phyloP scores from a whole-genome alignment of 2,888 invertebrate species.

The Stomorhina lunata region DNA sequence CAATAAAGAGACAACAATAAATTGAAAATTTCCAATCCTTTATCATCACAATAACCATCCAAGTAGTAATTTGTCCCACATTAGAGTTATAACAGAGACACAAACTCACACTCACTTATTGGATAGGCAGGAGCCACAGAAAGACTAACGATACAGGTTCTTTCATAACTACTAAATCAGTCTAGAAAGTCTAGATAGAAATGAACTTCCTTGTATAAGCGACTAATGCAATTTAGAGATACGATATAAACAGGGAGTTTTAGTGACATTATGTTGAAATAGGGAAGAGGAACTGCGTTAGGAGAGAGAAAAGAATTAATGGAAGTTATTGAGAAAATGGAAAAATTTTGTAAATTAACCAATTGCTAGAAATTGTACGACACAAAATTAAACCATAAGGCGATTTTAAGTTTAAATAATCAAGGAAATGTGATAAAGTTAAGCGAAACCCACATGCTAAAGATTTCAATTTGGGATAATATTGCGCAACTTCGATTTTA shows the following conservation, averaged over 20 bases:
- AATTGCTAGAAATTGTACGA: slow-evolving; percentile 30
- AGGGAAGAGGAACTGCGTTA: slow-evolving; percentile 17
- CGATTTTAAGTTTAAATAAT: background rate
- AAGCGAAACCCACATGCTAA: slow-evolving; percentile 15
- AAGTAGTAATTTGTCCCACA: slow-evolving; percentile 65
- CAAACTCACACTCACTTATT: background rate
- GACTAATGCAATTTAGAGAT: slow-evolving; percentile 15
- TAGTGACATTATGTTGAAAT: background rate
- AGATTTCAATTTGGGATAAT: background rate
- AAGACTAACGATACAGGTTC: background rate
- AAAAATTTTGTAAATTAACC: slow-evolving; percentile 46
- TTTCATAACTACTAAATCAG: slow-evolving; percentile 49
- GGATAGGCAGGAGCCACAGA: too few relatives aligned
- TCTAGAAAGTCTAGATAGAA: slow-evolving; percentile 25
- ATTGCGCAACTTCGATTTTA: too few relatives aligned
- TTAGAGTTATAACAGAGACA: slow-evolving; percentile 25
- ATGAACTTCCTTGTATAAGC: slow-evolving; percentile 36
- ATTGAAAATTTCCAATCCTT: slow-evolving; percentile 65
- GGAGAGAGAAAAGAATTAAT: background rate
- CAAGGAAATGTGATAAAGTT: slow-evolving; percentile 1
- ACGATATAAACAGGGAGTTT: background rate
- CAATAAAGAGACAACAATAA: slow-evolving; percentile 64
- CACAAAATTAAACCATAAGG: slow-evolving; percentile 36
- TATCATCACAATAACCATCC: slow-evolving; percentile 63
- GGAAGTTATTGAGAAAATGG: slow-evolving; percentile 32